Evolutionary conservation across 37 sponge, comb jelly and placozoan species (phyloP), one percentile per base, ranked within the genome.

Genomic region (Tethya wilhelma): DNA sequence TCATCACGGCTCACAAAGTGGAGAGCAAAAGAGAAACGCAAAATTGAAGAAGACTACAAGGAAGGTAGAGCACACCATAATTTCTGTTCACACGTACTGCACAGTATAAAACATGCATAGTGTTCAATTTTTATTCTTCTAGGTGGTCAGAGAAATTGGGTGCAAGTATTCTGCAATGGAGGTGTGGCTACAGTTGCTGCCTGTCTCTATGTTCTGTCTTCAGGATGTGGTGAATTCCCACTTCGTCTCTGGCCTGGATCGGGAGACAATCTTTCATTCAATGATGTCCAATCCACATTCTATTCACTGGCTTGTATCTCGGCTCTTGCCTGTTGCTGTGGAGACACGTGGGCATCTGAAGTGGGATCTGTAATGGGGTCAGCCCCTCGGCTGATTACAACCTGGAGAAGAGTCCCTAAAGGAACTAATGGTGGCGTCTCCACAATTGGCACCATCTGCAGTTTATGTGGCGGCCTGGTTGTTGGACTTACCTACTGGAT

Each of bases 301-400:
- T 70, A 34, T 25, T 56, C 78, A 7, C 29, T 91, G 32, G 90
- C 87, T 17, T 81, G 75, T 37, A 60, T 97, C 23, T 82, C 86
- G 2, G 59, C 93, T 36, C 55, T 97, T 0, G 63, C 87, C 23
- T 87, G 95, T 43, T 84, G 80, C 69, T 91, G 95, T 78, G 97
- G 97, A 17, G 97, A 97, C 79, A 97, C 97, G 2, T 97, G 97
- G 97, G 97, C 97, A 28, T 97, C 97, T 19, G 97, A 97, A 68
- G 74, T 97, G 7, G 97, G 97, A 57, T 91, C 90, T 29, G 92
- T 82, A 4, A 22, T 85, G 6, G 95, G 97, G 23, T 78, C 80
- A 17, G 59, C 44, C 14, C 97, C 97, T n/a, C 59, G 87, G 23
- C 78, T 94, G 20, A 85, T 97, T 28, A 94, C 90, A 65, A 97